Evolutionary conservation across 1,140 invertebrate genomes (phyloP), one percentile per base, ranked within the genome.

Genomic region (Meloidogyne chitwoodi): DNA sequence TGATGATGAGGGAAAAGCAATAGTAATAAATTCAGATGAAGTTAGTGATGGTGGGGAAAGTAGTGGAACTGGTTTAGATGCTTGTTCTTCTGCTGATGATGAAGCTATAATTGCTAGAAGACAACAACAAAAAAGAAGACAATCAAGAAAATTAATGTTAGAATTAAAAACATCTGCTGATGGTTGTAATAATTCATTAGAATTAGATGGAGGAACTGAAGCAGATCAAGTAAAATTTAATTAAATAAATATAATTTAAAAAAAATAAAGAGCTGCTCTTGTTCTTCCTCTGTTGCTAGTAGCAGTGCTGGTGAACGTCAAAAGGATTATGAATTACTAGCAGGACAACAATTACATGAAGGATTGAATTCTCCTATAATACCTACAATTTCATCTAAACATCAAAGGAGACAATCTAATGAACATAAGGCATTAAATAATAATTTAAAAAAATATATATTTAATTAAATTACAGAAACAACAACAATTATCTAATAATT

Each of bases 1-100:
- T 66, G 26, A 11, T 19, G 63, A 26, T 2, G 56, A 44, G 64
- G 38, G 34, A 68, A 29, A 44, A 70, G 61, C 19, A 10, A n/a
- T 61, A 68, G 22, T 26, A 27, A 14, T 44, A 68, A 11, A 12
- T n/a, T 16, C 41, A 69, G 61, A 61, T 44, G 61, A 24, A n/a
- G 62, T n/a, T n/a, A 56, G 56, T 29, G 64, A n/a, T 56, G 26
- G 10, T 19, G n/a, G 19, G 2, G 31, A 56, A 56, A 69, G 24
- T 34, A 75, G 64, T 75, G 74, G 34, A 29, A 16, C 12, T 6
- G 73, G n/a, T 26, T 16, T 31, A 19, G 74, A 73, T 16, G 71
- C 11, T 26, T 24, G 29, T 14, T 75, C 74, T 26, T 62, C 70
- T 8, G 69, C 44, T 26, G 74, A 68, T 34, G 74, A 67, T 44